A percentile compares a stretch with the other conserved stretches of the same genome.
Conservation (phyloP, 2,888 invertebrate species). For the Polymixis lichenea region DNA sequence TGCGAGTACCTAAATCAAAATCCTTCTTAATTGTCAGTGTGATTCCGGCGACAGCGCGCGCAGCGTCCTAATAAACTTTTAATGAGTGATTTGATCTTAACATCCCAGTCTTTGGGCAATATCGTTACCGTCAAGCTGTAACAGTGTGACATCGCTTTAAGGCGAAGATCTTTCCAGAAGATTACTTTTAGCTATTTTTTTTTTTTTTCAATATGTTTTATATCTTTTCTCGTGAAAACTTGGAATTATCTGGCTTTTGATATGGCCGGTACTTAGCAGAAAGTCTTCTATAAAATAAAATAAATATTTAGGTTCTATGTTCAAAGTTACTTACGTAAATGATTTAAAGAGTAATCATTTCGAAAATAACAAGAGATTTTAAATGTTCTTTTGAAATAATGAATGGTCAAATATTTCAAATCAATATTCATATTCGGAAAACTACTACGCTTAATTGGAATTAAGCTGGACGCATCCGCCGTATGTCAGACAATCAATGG, state of each 20-base stretch:
- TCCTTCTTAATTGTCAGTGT: neutral
- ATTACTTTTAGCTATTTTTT: neutral
- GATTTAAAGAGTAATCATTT: neutral
- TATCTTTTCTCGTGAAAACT: neutral
- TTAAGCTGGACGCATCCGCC: too few species aligned
- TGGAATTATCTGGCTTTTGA: neutral
- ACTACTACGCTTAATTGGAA: too few species aligned
- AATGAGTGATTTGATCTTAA: slow-evolving; percentile 22
- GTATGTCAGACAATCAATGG: too few species aligned
- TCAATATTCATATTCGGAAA: neutral
- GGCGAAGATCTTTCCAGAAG: neutral
- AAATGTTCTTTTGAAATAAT: neutral
- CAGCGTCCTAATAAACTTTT: slow-evolving; percentile 31
- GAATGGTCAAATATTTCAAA: neutral
- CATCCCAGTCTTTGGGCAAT: slow-evolving; percentile 6
- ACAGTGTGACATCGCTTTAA: neutral
- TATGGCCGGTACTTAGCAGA: neutral
- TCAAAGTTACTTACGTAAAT: neutral
- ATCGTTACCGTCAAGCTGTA: slow-evolving; percentile 5
- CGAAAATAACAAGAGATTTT: neutral
- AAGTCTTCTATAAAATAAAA: neutral
- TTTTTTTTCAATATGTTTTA: neutral
- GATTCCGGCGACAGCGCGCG: neutral
- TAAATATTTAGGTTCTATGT: neutral
- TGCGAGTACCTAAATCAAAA: too few species aligned